These are phyloP conservation scores for Campoplex capitator DNA, from an alignment of 2,888 invertebrate species.

Conservation along the genomic window DNA sequence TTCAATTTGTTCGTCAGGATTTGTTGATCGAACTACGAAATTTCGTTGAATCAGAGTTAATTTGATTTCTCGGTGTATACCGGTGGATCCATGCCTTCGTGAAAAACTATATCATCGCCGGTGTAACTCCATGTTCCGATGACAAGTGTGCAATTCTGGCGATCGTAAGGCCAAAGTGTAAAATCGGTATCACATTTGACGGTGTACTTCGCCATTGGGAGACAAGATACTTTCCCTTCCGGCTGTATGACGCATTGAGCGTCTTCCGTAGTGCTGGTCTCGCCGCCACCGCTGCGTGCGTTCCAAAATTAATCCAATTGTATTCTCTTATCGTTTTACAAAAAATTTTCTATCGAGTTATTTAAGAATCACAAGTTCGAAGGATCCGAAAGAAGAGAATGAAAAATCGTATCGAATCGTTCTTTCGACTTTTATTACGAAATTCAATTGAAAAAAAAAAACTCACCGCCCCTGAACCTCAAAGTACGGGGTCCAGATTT, in stretches of 20 bases:
- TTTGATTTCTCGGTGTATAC: constrained; percentile 1
- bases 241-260: not conserved
- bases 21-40: too few species aligned
- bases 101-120: constrained; percentile 87
- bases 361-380: not conserved
- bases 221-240: constrained; percentile 14
- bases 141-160: constrained; percentile 87
- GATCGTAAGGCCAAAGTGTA: constrained; percentile 88
- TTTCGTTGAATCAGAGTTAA: too few species aligned
- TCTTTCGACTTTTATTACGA: not conserved
- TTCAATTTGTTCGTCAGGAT: too few species aligned
- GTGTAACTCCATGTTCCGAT: constrained; percentile 89
- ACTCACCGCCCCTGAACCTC: constrained; percentile 40
- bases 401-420: not conserved
- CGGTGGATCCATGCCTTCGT: constrained; percentile 60
- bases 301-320: not conserved
- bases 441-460: not conserved
- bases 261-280: not conserved
- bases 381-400: not conserved
- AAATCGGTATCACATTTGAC: constrained; percentile 87
- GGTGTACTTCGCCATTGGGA: constrained; percentile 76
- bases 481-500: constrained; percentile 10
- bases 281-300: constrained; percentile 22
- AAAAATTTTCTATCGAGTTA: not conserved
- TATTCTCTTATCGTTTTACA: not conserved